Evolutionary conservation across 2,113 vertebrate species (phyloP).

Genomic region (Coptodon bakossiorum): DNA sequence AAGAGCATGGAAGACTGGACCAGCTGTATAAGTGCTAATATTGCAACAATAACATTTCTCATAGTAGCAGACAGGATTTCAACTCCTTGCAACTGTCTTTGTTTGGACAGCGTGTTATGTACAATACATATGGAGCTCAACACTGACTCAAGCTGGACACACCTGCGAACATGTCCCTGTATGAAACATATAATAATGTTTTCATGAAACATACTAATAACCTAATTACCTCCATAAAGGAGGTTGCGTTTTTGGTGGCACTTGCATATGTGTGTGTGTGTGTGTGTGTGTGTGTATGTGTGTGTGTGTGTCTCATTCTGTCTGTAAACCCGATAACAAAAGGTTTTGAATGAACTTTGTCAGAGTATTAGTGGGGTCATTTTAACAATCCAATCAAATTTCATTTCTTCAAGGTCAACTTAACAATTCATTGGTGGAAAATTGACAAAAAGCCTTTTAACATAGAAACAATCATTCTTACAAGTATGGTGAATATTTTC

Average conservation of each 20-base stretch:
- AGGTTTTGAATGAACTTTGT: neutral
- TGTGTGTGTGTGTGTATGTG: neutral
- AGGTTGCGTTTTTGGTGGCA: neutral
- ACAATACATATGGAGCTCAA: neutral
- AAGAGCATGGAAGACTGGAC: neutral
- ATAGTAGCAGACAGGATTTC: neutral
- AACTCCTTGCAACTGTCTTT: neutral
- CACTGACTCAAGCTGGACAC: neutral
- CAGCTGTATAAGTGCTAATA: neutral
- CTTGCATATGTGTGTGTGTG: neutral
- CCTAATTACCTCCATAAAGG: neutral
- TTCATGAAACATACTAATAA: neutral
- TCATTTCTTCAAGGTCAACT: neutral
- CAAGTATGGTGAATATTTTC: neutral
- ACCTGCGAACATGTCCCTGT: neutral
- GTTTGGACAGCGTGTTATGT: neutral
- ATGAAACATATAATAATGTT: neutral
- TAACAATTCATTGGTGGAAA: neutral
- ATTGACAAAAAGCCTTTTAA: neutral
- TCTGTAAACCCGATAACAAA: neutral
- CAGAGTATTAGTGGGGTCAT: neutral
- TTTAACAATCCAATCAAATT: neutral
- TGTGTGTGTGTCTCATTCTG: fast-evolving
- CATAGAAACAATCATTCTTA: neutral
- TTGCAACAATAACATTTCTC: neutral